Evolutionary conservation across 1,140 invertebrate genomes (phyloP), one percentile per base, ranked within the genome.

Genomic region (Antheraea pernyi): DNA sequence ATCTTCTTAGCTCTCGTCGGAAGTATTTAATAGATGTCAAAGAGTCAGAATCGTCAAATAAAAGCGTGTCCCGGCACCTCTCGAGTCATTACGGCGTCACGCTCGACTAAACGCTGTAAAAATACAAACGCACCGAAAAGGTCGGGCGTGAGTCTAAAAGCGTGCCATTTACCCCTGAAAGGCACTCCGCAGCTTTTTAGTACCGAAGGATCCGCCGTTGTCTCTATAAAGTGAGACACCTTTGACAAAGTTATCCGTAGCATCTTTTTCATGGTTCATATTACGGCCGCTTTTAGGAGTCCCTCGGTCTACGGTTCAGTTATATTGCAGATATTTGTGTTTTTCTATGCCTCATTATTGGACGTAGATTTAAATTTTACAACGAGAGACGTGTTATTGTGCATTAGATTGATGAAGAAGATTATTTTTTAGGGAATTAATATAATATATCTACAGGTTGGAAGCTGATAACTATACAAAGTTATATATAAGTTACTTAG

Each of bases 171-270:
- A 64, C 68, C 69, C 68, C 62, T 77, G 62, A 74, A 77, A 77
- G 64, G 70, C 72, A 73, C 71, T 74, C 64, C 22, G 39, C 58
- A 42, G 74, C 67, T 72, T 67, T 75, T 75, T 64, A 75, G 64
- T 60, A 39, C 76, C 73, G 69, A 75, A 74, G 69, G 74, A 72
- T 60, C 60, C 64, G 68, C 67, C 76, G 71, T 78, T 72, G 71
- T 74, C 75, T 73, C 68, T 73, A 76, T 80, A 78, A 76, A 75
- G 74, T 67, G 71, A 71, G 69, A 69, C 71, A 73, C 73, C 78
- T 77, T 59, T 59, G 65, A 67, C 48, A 59, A 53, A 67, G 48
- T 67, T 67, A 67, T 67, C 65, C 59, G 46, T 37, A 30, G n/a
- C 66, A 76, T 76, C 75, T 76, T 70, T 73, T 76, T 76, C 71